Percentiles rank a stretch among this genome's conserved stretches.
These are phyloP conservation scores for Heliconius eleuchia DNA, from an alignment of 1,140 invertebrate species.

Conservation along the genomic window DNA sequence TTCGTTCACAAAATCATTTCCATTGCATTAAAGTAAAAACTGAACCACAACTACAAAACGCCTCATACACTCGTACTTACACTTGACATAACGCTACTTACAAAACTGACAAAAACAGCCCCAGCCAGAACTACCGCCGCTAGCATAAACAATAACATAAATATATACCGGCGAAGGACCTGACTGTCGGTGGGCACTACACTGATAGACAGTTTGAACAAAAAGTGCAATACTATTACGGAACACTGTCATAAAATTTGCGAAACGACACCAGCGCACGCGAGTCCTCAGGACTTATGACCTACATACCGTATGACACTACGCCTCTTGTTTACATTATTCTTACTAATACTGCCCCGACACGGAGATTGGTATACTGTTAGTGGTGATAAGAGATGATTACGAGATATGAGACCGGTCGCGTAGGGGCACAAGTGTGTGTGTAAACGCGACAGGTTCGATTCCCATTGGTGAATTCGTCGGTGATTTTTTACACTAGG, in stretches of 20 bases:
- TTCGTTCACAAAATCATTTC: not conserved
- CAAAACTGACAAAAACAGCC: not conserved
- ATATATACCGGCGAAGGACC: constrained; percentile 38
- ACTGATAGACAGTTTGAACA: constrained; percentile 68
- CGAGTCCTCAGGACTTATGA: constrained; percentile 40
- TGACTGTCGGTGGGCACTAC: constrained; percentile 46
- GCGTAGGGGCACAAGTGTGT: not conserved
- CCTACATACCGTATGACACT: constrained; percentile 33
- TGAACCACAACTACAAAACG: not conserved
- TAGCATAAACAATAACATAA: constrained; percentile 32
- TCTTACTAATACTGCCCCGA: not conserved
- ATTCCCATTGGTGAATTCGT: too few relatives aligned
- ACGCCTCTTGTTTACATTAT: constrained; percentile 22
- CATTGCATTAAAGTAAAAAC: not conserved
- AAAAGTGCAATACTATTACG: constrained; percentile 70
- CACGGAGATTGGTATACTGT: not conserved
- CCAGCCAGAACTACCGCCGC: not conserved
- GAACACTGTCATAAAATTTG: constrained; percentile 73
- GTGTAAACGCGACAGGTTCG: not conserved
- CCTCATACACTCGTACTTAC: not conserved
- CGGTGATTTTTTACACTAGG: too few relatives aligned
- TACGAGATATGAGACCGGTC: not conserved
- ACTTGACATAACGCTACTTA: not conserved
- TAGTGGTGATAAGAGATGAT: not conserved
- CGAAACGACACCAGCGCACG: constrained; percentile 56